Base-by-base conservation (phyloP, 2,797 vertebrate genomes). In the Coregonus sp. region DNA sequence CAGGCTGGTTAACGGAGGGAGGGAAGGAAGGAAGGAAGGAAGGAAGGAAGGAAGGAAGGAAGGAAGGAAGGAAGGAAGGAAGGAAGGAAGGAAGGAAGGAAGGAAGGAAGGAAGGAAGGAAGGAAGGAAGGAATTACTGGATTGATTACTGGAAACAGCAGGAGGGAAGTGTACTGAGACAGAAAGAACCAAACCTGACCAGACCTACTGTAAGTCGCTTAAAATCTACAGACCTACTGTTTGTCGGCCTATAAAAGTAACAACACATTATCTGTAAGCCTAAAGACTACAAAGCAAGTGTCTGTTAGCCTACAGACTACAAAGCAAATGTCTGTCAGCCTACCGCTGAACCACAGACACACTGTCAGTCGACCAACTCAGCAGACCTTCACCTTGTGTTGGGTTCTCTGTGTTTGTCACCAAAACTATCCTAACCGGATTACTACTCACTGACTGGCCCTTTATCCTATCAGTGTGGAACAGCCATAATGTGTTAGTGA, bases 21-120 rank as follows among this genome's bases (percentile, higher is more conserved):
- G 94, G 95, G 95, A 94, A 15, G 18, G 61, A n/a, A n/a, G 61
- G 6, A 11, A 86, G 87, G 83, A 85, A 86, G 87, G 77, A 74
- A 96, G 29, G 40, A 66, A 65, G 37, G 56, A 77, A 66, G 78
- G 63, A 75, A 75, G 83, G 69, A 97, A 72, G 82, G 77, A 80
- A 75, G 97, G 95, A 3, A 31, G 94, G 94, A 94, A 96, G 96
- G 96, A 96, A 96, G 95, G 95, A 97, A 95, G 95, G 93, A 95
- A 96, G 97, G 86, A 87, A 84, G 76, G 78, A 96, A 95, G 93
- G 95, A 14, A 95, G 94, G 92, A 5, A 1, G 31, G n/a, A 20
- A 11, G 94, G 31, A 31, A 31, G 31, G 31, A 31, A 31, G 31
- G 31, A 31, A 31, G 31, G 31, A 31, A 31, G 31, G 31, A 31